phyloP scores from a whole-genome alignment of 2,888 invertebrate genomes.

The Chorisops tibialis region DNA sequence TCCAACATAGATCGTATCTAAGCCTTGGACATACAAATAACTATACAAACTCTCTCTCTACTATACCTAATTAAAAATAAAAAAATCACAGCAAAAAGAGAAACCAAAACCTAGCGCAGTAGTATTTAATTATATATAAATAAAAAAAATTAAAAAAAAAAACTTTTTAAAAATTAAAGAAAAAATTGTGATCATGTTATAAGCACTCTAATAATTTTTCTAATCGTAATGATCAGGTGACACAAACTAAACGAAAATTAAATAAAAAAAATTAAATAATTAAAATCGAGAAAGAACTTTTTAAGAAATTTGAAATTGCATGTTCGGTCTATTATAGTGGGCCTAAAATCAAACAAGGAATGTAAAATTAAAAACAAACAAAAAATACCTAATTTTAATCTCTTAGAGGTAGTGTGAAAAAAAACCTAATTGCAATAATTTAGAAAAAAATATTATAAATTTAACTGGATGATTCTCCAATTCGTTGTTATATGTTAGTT shows the following conservation, averaged over 20 bases:
- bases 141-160: conserved; percentile 23
- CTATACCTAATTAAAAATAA: conserved; percentile 28
- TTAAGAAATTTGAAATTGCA: neutral
- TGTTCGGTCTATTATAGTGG: neutral
- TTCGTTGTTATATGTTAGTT: no score
- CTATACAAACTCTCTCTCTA: conserved; percentile 11
- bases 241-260: neutral
- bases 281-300: neutral
- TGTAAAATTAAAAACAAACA: no score
- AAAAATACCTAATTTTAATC: no score
- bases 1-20: conserved; percentile 45
- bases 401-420: no score
- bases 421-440: no score
- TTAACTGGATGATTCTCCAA: no score
- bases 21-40: conserved; percentile 34
- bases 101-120: conserved; percentile 23
- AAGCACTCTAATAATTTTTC: conserved; percentile 7
- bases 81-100: conserved; percentile 24
- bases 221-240: conserved; percentile 21
- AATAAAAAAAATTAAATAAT: neutral
- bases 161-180: conserved; percentile 15
- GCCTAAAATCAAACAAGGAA: conserved; percentile 1
- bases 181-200: conserved; percentile 34
- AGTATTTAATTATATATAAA: conserved; percentile 27
- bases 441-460: no score